Conservation (phyloP, 2,113 vertebrate species). For the Crypturellus undulatus region DNA sequence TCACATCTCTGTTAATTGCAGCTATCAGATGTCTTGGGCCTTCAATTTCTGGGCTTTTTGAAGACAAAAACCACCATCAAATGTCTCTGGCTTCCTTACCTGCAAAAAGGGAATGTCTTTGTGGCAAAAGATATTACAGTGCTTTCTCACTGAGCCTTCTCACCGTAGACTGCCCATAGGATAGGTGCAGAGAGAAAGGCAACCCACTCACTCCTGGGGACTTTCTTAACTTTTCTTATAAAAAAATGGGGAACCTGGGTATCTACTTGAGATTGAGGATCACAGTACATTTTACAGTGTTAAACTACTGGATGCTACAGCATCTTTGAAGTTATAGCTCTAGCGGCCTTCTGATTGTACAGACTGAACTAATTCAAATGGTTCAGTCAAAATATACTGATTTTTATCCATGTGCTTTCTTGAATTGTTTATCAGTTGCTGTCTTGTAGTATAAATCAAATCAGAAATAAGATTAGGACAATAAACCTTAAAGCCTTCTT, state of each 20-base stretch:
- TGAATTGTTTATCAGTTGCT: not conserved
- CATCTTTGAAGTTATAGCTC: not conserved
- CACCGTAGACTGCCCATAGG: not conserved
- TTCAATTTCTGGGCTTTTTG: not conserved
- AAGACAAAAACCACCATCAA: rapidly evolving
- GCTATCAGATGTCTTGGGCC: not conserved
- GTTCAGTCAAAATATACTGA: not conserved
- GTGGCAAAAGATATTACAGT: not conserved
- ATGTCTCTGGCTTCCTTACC: not conserved
- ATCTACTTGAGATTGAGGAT: not conserved
- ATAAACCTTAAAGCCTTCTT: not conserved
- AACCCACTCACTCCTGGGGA: not conserved
- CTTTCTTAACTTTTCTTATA: not conserved
- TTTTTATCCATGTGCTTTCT: not conserved
- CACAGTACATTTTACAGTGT: not conserved
- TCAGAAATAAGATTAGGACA: constrained; percentile 18
- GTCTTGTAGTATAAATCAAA: not conserved
- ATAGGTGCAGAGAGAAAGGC: not conserved
- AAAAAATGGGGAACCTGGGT: not conserved
- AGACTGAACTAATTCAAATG: not conserved
- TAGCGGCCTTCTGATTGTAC: not conserved
- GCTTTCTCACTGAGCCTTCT: not conserved
- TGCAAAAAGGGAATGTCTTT: not conserved
- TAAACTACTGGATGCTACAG: not conserved
- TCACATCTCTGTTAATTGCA: not conserved